phyloP scores from a whole-genome alignment of 2,797 vertebrate genomes.

The Merluccius polli region DNA sequence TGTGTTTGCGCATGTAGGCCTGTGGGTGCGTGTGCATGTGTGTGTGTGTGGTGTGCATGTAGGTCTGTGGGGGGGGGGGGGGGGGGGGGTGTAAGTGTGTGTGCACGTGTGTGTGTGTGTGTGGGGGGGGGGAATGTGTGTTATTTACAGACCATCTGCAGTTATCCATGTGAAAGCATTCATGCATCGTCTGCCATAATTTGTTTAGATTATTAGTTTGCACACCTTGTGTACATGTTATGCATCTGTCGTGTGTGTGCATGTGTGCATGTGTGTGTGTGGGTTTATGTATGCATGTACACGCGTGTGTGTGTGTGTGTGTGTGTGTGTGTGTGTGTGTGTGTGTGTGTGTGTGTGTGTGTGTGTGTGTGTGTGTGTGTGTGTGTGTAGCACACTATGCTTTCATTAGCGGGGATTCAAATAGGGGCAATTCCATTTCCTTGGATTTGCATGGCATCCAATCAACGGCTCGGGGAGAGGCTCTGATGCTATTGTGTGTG shows the following conservation, averaged over 20 bases:
- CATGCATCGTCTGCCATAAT: conserved; percentile 21
- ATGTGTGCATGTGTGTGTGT: not conserved
- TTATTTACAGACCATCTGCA: conserved; percentile 23
- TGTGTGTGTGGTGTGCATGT: too few species aligned
- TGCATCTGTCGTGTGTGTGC: conserved; percentile 21
- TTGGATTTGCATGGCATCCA: conserved; percentile 39
- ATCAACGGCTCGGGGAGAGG: not conserved
- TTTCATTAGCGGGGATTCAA: not conserved
- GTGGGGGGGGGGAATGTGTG: not conserved
- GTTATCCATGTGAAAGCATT: conserved; percentile 18
- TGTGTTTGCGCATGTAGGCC: too few species aligned
- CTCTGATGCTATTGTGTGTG: not conserved
- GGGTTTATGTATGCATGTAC: conserved; percentile 6
- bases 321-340: too few species aligned
- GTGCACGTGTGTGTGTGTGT: not conserved
- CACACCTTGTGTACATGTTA: conserved; percentile 15
- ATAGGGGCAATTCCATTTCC: conserved; percentile 25
- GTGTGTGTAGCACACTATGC: not conserved
- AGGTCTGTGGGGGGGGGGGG: too few species aligned
- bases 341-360: conserved; percentile 19
- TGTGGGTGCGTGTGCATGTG: too few species aligned
- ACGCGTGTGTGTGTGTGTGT: too few species aligned
- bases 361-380: not conserved
- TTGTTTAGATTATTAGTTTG: conserved; percentile 43
- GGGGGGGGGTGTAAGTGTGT: too few species aligned